Conservation (phyloP, 2,797 vertebrate species). For the Diglossa cyanea region DNA sequence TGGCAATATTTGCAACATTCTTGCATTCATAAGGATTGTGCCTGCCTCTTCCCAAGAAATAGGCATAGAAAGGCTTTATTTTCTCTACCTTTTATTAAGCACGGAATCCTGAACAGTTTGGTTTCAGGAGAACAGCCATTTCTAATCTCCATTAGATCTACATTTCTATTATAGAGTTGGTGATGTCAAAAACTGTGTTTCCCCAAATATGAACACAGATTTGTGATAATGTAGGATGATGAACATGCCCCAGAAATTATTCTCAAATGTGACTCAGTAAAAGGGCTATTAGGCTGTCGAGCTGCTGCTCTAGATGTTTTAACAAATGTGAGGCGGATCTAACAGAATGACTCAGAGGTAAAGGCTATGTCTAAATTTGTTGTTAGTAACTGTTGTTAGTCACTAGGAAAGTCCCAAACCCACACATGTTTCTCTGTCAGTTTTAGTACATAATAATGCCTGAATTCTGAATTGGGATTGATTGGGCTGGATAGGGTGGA, state of each 20-base stretch:
- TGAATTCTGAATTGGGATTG: not conserved
- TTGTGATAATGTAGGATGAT: not conserved
- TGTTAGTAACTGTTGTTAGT: constrained; percentile 25
- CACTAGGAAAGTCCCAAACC: constrained; percentile 29
- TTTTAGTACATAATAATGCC: not conserved
- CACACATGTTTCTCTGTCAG: not conserved
- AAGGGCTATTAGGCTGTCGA: not conserved
- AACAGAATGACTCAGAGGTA: not conserved
- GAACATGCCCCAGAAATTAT: not conserved
- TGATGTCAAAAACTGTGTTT: not conserved
- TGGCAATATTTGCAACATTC: not conserved
- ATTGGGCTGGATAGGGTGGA: not conserved
- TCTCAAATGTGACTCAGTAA: not conserved
- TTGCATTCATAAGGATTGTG: not conserved
- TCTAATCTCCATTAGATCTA: not conserved
- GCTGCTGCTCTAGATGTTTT: not conserved
- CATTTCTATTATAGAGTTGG: not conserved
- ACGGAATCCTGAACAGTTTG: not conserved
- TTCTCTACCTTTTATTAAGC: not conserved
- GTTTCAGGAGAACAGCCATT: not conserved
- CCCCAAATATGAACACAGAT: not conserved
- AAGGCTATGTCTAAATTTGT: constrained; percentile 11
- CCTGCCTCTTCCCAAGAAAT: not conserved
- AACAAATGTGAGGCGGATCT: not conserved
- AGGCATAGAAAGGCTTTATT: not conserved